Evolutionary conservation across 2,113 vertebrate species (phyloP).

Genomic region (Ramphastos sulfuratus): DNA sequence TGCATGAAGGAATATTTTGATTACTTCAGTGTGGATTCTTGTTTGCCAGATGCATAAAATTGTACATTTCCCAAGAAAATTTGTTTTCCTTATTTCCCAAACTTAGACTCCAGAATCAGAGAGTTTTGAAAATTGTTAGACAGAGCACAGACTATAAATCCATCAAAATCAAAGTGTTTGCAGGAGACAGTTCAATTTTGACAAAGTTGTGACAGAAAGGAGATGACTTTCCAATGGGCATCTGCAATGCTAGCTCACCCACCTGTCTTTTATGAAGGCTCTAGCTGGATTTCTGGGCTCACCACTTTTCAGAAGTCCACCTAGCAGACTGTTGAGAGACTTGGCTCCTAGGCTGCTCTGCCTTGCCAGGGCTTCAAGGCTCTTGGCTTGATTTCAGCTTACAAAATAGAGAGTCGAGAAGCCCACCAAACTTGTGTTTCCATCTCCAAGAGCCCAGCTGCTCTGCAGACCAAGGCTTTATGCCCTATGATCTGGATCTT

Average conservation of each 20-base stretch:
- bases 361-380: neutral
- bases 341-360: neutral
- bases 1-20: slow-evolving; percentile 10
- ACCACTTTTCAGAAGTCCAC: neutral
- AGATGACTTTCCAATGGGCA: neutral
- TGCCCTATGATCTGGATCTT: neutral
- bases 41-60: slow-evolving; percentile 6
- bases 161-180: neutral
- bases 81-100: neutral
- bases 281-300: neutral
- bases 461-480: neutral
- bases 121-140: neutral
- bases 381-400: neutral
- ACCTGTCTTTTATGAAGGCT: neutral
- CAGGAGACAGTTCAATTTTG: neutral
- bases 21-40: neutral
- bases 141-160: neutral
- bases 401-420: neutral
- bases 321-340: neutral
- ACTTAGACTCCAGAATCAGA: neutral
- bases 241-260: neutral
- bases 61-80: neutral
- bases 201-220: neutral
- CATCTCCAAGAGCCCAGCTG: neutral
- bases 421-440: neutral